Conservation (phyloP, 2,888 invertebrate genomes). For the Aphodius granarius region DNA sequence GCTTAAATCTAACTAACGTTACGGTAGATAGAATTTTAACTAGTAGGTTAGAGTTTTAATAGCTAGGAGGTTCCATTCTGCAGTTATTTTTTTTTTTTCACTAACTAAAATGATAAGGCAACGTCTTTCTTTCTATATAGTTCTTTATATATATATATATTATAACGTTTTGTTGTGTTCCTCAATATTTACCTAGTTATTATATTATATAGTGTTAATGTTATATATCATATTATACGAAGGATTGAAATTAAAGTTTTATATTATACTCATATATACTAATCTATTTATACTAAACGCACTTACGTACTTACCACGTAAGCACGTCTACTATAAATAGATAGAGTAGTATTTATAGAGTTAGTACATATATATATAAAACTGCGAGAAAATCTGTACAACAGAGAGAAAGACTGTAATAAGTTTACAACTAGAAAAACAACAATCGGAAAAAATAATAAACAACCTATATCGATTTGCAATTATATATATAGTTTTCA, state of each 20-base stretch:
- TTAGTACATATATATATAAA: background rate
- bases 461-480: background rate
- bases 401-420: background rate
- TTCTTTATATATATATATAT: slow-evolving; percentile 2
- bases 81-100: background rate
- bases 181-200: background rate
- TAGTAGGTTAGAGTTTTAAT: background rate
- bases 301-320: too few relatives aligned
- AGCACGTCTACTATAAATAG: too few relatives aligned
- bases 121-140: slow-evolving; percentile 2
- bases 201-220: background rate
- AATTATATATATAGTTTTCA: background rate
- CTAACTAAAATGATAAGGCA: slow-evolving; percentile 10
- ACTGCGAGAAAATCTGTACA: background rate
- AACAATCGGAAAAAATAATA: background rate
- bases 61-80: background rate
- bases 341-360: background rate
- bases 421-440: background rate
- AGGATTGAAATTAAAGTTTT: background rate
- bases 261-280: too few relatives aligned
- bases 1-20: background rate
- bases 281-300: too few relatives aligned
- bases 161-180: background rate
- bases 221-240: background rate
- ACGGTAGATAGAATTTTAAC: background rate